Evolutionary conservation across 2,797 vertebrate species (phyloP), one percentile per base, ranked within the genome.

Genomic region (Scyliorhinus canicula): DNA sequence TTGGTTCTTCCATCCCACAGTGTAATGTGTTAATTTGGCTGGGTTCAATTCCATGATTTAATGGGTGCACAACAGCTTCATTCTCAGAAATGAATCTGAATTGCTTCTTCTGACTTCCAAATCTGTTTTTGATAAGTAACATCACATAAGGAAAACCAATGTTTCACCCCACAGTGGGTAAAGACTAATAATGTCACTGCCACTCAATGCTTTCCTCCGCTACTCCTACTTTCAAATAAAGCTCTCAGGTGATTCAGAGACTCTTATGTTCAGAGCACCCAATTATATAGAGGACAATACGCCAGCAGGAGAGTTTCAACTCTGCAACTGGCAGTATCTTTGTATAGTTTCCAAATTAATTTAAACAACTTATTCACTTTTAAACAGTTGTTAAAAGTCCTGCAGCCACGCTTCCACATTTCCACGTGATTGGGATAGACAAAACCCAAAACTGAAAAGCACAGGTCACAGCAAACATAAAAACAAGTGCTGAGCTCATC

Each of bases 381-480:
- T 44, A 28, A 91, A 65, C 40, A 11, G 40, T 4, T 91, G 24
- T 91, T 65, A 65, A 91, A 91, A 65, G 7, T n/a, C 24, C 1
- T 21, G 21, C 91, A 93, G 24, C 21, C 8, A 47, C 63, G 0
- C 67, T 31, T 74, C 21, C 93, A 71, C 55, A 52, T 52, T 50
- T 71, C 35, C 65, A 69, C 16, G 24, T 52, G 47, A 65, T 11
- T 31, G 67, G 44, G 26, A 52, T 5, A 69, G 44, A 69, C 5
- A 28, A 93, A 93, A 69, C 19, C 65, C 93, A 94, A 69, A 94
- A 74, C 47, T 69, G 67, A 94, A 71, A 67, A 50, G 65, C 44
- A 93, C 63, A 94, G 31, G 55, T 69, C 26, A n/a, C 6, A 74
- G 69, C 93, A 94, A 16, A 8, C 60, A 40, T 14, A 91, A 40